Percentiles rank a stretch among this genome's conserved stretches.
Evolutionary conservation across 2,797 vertebrate genomes (phyloP).

Genomic region (Florisuga fusca): DNA sequence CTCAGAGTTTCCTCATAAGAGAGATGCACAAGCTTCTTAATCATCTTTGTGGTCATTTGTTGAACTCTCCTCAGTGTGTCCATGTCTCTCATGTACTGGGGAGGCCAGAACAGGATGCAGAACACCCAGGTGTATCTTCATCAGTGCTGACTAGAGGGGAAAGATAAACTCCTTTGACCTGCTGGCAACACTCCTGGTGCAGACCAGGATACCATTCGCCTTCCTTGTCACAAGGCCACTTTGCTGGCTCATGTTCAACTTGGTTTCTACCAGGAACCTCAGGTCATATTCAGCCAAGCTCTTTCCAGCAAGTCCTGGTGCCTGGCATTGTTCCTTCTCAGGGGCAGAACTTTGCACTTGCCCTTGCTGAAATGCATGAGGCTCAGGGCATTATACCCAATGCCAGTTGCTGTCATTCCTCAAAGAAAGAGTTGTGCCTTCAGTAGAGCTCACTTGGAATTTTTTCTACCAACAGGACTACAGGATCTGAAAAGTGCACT

Average conservation of each 20-base stretch:
- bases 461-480: background rate
- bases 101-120: background rate
- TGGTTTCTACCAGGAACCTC: background rate
- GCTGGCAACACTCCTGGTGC: background rate
- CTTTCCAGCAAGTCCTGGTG: background rate
- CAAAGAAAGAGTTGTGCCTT: background rate
- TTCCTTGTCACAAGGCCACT: background rate
- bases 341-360: background rate
- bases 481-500: background rate
- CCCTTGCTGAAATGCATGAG: background rate
- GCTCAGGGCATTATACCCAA: background rate
- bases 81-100: background rate
- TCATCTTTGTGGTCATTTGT: background rate
- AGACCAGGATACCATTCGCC: too few relatives aligned
- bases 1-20: background rate
- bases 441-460: background rate
- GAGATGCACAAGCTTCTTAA: background rate
- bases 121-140: background rate
- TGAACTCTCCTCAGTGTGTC: background rate
- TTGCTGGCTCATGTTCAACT: background rate
- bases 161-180: background rate
- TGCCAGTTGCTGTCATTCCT: background rate
- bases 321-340: background rate
- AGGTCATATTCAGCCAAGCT: background rate
- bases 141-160: background rate